Evolutionary conservation across 2,113 vertebrate genomes (phyloP).

Genomic region (Pomatostomus ruficeps): DNA sequence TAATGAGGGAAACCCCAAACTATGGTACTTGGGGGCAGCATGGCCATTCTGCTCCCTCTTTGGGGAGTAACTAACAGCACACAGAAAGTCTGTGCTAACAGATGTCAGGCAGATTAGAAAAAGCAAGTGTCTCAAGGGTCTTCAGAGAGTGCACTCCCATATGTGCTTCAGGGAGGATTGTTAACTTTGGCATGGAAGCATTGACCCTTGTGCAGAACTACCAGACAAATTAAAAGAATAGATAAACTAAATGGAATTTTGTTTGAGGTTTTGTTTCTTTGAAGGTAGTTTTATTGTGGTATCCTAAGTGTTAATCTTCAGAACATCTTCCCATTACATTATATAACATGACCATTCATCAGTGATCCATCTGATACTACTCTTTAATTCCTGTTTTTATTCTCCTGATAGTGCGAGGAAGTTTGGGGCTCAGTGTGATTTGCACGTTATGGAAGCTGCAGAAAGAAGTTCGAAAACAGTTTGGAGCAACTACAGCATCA

Average conservation of each 20-base stretch:
- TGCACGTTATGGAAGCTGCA: constrained; percentile 84
- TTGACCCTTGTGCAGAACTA: background rate
- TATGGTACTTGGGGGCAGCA: background rate
- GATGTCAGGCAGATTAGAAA: background rate
- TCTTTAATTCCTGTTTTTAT: background rate
- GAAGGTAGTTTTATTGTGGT: background rate
- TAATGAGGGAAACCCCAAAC: background rate
- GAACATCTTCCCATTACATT: background rate
- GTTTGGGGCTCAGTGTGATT: constrained; percentile 81
- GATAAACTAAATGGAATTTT: background rate
- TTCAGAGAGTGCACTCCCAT: background rate
- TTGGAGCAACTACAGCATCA: constrained; percentile 81
- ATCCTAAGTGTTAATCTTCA: background rate
- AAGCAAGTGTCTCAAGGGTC: background rate
- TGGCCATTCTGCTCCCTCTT: background rate
- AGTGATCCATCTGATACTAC: background rate
- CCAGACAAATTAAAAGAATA: background rate
- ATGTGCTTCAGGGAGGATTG: rapidly evolving
- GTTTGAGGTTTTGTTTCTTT: background rate
- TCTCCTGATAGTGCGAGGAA: constrained; percentile 79
- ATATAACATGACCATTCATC: background rate
- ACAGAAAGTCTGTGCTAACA: background rate
- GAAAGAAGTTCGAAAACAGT: constrained; percentile 83
- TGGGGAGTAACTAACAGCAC: background rate
- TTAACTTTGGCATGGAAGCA: background rate